phyloP scores from a whole-genome alignment of 2,113 vertebrate species.

The Cromileptes altivelis region DNA sequence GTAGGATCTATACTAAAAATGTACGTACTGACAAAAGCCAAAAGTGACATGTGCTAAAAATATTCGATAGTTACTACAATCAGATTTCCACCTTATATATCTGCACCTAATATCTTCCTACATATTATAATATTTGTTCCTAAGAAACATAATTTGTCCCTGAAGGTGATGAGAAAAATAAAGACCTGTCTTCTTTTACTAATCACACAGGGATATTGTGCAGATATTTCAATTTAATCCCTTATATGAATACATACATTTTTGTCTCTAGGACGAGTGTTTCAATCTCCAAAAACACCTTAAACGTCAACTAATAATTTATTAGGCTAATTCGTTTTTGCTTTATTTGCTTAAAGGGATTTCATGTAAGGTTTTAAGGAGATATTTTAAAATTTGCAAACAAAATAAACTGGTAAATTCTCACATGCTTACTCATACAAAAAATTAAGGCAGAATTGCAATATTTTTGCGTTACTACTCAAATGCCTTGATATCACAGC shows the following conservation, averaged over 20 bases:
- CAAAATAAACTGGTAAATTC: constrained; percentile 8
- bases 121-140: not conserved
- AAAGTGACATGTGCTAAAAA: no score
- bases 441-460: constrained; percentile 19
- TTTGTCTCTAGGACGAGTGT: not conserved
- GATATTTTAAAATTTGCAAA: constrained; percentile 2
- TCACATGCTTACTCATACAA: constrained; percentile 4
- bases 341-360: not conserved
- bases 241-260: not conserved
- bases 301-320: not conserved
- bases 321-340: not conserved
- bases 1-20: no score
- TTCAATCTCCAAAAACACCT: not conserved
- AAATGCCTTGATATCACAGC: constrained; percentile 21
- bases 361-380: not conserved
- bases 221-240: not conserved
- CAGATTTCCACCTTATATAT: not conserved
- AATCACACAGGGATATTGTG: not conserved
- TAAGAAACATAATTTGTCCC: not conserved
- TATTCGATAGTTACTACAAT: no score
- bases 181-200: not conserved
- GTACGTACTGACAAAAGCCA: no score
- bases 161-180: not conserved
- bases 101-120: not conserved
- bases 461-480: constrained; percentile 17